Percentiles rank a stretch among this genome's conserved stretches.
Conservation (phyloP, 64 coral and sea anemone species). For the Montipora efflorescens region DNA sequence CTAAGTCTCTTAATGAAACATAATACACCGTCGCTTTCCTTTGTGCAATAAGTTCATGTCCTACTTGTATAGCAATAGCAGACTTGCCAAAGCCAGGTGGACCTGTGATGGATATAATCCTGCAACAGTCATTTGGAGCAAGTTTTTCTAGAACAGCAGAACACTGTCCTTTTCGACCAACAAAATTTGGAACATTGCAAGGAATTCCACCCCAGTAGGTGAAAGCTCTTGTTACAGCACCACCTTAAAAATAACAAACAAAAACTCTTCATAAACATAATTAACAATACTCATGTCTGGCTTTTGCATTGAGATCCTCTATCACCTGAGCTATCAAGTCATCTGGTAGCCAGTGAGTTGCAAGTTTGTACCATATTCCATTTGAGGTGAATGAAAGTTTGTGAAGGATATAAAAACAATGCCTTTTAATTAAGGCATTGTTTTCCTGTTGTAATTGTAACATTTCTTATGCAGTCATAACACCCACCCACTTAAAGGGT, state of each 20-base stretch:
- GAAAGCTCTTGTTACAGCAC: conserved; percentile 63
- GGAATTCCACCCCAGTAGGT: conserved; percentile 89
- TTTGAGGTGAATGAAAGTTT: too few relatives aligned
- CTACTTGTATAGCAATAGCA: conserved; percentile 88
- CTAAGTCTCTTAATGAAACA: conserved; percentile 75
- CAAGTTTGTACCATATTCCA: too few relatives aligned
- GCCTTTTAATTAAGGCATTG: too few relatives aligned
- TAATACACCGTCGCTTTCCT: conserved; percentile 75
- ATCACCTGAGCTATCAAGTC: too few relatives aligned
- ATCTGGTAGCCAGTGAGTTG: too few relatives aligned
- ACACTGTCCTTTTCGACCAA: conserved; percentile 82
- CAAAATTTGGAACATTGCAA: conserved; percentile 81
- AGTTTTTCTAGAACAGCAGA: conserved; percentile 70
- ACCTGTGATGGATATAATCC: conserved; percentile 85
- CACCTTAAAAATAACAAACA: conserved; percentile 38
- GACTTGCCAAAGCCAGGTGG: conserved; percentile 97
- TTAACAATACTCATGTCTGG: too few relatives aligned
- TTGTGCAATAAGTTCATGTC: conserved; percentile 80
- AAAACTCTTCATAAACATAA: background rate
- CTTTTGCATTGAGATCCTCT: too few relatives aligned
- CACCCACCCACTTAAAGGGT: too few relatives aligned
- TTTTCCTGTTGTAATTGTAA: too few relatives aligned
- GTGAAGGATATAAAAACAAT: too few relatives aligned
- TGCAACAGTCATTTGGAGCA: conserved; percentile 37
- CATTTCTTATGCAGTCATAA: too few relatives aligned